Evolutionary conservation across 2,797 vertebrate species (phyloP).

Genomic region (Aplochiton taeniatus): DNA sequence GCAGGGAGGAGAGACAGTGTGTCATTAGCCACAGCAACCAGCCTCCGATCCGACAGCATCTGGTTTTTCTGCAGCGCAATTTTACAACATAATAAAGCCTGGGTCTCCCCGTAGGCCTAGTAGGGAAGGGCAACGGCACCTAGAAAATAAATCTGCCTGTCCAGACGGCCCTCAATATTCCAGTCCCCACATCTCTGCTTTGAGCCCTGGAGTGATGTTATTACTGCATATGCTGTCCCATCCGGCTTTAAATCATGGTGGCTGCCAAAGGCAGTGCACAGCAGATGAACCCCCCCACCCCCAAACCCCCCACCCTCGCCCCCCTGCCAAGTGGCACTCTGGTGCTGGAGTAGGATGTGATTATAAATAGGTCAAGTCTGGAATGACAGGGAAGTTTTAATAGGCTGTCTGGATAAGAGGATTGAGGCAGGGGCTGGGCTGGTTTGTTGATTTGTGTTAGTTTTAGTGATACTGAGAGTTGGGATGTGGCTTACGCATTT

Average conservation of each 20-base stretch:
- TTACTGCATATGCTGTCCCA: slow-evolving; percentile 23
- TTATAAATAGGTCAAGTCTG: slow-evolving; percentile 42
- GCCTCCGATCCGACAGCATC: slow-evolving; percentile 55
- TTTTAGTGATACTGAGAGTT: slow-evolving; percentile 42
- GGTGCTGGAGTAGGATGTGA: slow-evolving; percentile 1
- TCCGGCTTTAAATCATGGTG: slow-evolving; percentile 21
- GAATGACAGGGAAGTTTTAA: slow-evolving; percentile 52
- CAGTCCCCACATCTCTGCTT: slow-evolving; percentile 27
- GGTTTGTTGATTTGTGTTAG: neutral
- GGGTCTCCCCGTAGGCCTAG: slow-evolving; percentile 50
- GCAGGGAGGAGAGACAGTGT: slow-evolving; percentile 56
- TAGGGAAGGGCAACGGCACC: slow-evolving; percentile 43
- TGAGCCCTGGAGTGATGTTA: slow-evolving; percentile 20
- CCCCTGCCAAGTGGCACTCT: slow-evolving; percentile 8
- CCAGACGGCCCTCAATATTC: slow-evolving; percentile 25
- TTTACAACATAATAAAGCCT: slow-evolving; percentile 63
- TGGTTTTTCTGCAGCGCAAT: slow-evolving; percentile 53
- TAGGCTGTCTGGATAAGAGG: slow-evolving; percentile 44
- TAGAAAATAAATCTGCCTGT: slow-evolving; percentile 32
- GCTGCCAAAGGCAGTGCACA: slow-evolving; percentile 22
- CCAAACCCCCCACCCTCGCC: slow-evolving; percentile 15
- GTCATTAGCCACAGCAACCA: slow-evolving; percentile 55
- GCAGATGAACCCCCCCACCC: no score
- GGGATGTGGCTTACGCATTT: slow-evolving; percentile 29
- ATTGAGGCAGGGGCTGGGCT: slow-evolving; percentile 18